Conservation (phyloP, 2,797 vertebrate genomes). For the Schizopygopsis malacanthus region DNA sequence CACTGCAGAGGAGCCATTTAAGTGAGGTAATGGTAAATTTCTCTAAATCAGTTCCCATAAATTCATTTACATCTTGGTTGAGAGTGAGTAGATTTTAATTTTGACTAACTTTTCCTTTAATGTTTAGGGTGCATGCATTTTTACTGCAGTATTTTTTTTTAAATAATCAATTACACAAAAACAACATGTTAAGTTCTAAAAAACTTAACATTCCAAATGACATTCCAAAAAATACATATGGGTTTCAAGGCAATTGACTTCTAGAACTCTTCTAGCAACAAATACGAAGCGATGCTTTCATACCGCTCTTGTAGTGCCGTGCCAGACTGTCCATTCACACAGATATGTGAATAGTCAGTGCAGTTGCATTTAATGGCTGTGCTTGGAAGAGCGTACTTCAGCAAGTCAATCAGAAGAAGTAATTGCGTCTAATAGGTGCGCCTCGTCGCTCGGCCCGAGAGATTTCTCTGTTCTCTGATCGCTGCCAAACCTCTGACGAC, state of each 20-base stretch:
- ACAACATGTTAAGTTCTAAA: background rate
- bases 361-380: conserved; percentile 41
- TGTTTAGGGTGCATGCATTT: background rate
- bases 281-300: background rate
- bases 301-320: background rate
- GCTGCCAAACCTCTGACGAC: conserved; percentile 73
- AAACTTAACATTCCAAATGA: background rate
- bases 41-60: too few relatives aligned
- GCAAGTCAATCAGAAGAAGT: conserved; percentile 65
- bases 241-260: background rate
- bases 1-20: too few relatives aligned
- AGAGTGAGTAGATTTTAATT: too few relatives aligned
- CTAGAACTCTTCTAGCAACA: background rate
- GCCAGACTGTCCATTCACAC: conserved; percentile 15
- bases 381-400: conserved; percentile 56
- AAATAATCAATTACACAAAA: background rate
- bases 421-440: conserved; percentile 63
- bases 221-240: background rate
- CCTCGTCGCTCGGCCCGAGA: conserved; percentile 53
- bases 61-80: too few relatives aligned
- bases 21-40: too few relatives aligned
- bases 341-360: conserved; percentile 29
- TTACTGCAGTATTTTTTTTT: background rate
- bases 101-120: background rate
- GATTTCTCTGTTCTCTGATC: conserved; percentile 68